Conservation (phyloP, 2,113 vertebrate species). For the Platysternon megacephalum region DNA sequence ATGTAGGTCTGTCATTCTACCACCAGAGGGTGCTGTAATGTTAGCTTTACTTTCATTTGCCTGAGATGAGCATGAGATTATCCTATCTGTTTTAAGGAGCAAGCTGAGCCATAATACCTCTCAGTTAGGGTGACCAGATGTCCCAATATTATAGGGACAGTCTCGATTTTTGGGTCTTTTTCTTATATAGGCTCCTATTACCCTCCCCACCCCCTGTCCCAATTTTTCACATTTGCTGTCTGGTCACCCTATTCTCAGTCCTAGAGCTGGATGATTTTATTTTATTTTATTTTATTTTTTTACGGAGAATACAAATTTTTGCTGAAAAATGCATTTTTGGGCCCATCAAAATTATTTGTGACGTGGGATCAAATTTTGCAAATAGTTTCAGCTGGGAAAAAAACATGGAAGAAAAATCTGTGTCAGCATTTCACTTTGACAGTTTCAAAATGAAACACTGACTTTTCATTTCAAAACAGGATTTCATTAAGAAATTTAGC, state of each 20-base stretch:
- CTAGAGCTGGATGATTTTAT: neutral
- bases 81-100: neutral
- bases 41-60: neutral
- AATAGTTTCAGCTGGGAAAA: neutral
- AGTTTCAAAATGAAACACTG: neutral
- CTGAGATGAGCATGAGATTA: neutral
- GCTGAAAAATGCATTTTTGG: neutral
- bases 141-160: too few species aligned
- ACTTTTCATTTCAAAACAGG: neutral
- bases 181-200: too few species aligned
- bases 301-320: neutral
- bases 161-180: too few species aligned
- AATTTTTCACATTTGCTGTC: too few species aligned
- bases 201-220: too few species aligned
- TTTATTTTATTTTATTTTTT: neutral
- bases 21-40: neutral
- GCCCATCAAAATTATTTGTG: neutral
- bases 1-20: neutral
- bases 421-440: neutral
- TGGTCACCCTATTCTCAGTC: neutral
- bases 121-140: too few species aligned
- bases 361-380: neutral
- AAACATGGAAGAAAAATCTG: neutral
- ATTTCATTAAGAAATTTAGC: neutral
- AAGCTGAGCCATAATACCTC: neutral